Percentiles rank a stretch among this genome's conserved stretches.
These are phyloP conservation scores for Merluccius polli DNA, from an alignment of 2,797 vertebrate genomes.

Conservation along the genomic window DNA sequence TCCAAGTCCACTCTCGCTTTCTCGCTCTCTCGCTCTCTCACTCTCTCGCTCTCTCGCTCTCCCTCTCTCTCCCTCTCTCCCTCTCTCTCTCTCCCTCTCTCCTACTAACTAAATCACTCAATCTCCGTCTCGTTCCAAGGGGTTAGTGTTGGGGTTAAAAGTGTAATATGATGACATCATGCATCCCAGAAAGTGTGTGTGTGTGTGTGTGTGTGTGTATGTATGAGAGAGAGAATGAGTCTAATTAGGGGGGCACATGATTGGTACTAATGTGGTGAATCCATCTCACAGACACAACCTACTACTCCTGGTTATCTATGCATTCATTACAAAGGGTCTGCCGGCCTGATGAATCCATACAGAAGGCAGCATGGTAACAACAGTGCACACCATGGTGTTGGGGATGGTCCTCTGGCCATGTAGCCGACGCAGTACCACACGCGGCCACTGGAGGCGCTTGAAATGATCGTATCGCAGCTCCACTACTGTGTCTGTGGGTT, in stretches of 20 bases:
- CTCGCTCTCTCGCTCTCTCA: slow-evolving; percentile 11
- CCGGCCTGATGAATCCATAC: neutral
- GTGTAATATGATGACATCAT: slow-evolving; percentile 31
- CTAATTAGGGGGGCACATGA: slow-evolving; percentile 6
- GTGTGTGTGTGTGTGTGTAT: neutral
- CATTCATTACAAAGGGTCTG: neutral
- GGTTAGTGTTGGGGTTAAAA: neutral
- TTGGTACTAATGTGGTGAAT: slow-evolving; percentile 28
- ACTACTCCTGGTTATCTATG: neutral
- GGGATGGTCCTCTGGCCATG: neutral
- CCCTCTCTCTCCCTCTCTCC: neutral
- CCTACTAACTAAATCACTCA: neutral
- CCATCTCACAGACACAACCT: slow-evolving; percentile 8
- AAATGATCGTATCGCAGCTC: slow-evolving; percentile 28
- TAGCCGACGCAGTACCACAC: neutral
- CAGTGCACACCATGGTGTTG: too few relatives aligned
- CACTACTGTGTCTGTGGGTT: slow-evolving; percentile 5
- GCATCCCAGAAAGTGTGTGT: slow-evolving; percentile 18
- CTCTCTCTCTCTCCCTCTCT: neutral
- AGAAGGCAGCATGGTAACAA: too few relatives aligned
- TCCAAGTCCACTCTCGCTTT: neutral
- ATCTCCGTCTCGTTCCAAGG: slow-evolving; percentile 9
- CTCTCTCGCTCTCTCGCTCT: slow-evolving; percentile 24
- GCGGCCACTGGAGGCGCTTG: slow-evolving; percentile 22
- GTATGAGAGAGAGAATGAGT: neutral